Conservation (phyloP, 2,797 vertebrate genomes). For the Buphagus erythrorhynchus region DNA sequence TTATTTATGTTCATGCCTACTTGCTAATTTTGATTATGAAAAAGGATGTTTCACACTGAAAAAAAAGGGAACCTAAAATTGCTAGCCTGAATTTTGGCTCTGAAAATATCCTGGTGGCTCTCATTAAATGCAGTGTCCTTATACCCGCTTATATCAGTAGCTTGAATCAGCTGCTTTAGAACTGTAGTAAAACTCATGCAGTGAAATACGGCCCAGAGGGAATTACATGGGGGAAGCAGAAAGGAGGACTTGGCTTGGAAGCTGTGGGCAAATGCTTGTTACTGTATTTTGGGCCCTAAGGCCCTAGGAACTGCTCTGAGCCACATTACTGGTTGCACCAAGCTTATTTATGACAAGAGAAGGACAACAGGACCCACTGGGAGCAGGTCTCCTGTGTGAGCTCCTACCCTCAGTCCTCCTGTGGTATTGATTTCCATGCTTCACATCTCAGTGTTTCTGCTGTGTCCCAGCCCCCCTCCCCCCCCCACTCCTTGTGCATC, state of each 20-base stretch:
- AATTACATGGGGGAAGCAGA: not conserved
- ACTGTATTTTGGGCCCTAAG: not conserved
- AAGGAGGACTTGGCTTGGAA: not conserved
- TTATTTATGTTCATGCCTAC: not conserved
- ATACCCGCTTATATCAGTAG: not conserved
- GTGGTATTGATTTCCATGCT: rapidly evolving
- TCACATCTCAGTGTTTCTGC: not conserved
- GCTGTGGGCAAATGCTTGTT: not conserved
- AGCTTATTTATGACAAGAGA: not conserved
- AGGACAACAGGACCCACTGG: not conserved
- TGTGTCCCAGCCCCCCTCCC: not conserved
- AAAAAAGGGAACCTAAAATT: not conserved
- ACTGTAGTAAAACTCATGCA: not conserved
- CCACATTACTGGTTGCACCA: not conserved
- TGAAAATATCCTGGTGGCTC: not conserved
- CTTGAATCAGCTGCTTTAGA: not conserved
- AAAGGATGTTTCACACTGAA: not conserved
- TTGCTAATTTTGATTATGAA: not conserved
- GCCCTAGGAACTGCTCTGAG: not conserved
- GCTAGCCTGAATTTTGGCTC: not conserved
- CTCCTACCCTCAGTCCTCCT: not conserved
- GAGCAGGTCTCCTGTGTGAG: not conserved
- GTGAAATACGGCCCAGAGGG: not conserved
- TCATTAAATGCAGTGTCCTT: not conserved
- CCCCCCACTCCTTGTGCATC: not conserved